Evolutionary conservation across 2,888 invertebrate genomes (phyloP).

Genomic region (Heliconius aoede): DNA sequence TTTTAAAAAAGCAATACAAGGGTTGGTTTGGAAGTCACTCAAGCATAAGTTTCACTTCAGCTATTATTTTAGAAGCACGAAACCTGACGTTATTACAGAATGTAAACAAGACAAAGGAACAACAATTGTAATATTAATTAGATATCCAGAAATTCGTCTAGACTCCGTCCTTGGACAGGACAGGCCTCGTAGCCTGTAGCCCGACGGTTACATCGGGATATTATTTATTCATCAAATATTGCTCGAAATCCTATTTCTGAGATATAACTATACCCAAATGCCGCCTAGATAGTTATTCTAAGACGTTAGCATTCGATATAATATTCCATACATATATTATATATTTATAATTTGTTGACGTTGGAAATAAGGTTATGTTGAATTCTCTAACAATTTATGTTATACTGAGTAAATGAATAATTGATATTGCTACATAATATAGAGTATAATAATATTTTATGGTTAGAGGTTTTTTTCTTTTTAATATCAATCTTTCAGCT

Average conservation of each 20-base stretch:
- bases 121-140: conserved; percentile 54
- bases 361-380: neutral
- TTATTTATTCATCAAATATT: conserved; percentile 49
- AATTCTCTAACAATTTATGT: neutral
- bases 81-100: conserved; percentile 9
- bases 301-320: neutral
- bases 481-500: neutral
- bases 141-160: conserved; percentile 55
- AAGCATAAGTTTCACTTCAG: neutral
- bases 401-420: conserved; percentile 14
- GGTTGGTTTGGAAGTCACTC: neutral
- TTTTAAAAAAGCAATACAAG: neutral
- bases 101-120: conserved; percentile 35
- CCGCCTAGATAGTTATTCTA: neutral
- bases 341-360: neutral
- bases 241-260: conserved; percentile 16
- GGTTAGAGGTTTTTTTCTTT: neutral
- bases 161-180: conserved; percentile 57
- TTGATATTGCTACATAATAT: neutral
- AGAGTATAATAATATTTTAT: too few species aligned
- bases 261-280: neutral
- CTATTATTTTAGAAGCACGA: neutral
- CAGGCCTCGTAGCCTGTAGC: conserved; percentile 56
- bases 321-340: neutral
- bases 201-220: conserved; percentile 41